Evolutionary conservation across 1,140 invertebrate genomes (phyloP).

Genomic region (Zophobas atratus): DNA sequence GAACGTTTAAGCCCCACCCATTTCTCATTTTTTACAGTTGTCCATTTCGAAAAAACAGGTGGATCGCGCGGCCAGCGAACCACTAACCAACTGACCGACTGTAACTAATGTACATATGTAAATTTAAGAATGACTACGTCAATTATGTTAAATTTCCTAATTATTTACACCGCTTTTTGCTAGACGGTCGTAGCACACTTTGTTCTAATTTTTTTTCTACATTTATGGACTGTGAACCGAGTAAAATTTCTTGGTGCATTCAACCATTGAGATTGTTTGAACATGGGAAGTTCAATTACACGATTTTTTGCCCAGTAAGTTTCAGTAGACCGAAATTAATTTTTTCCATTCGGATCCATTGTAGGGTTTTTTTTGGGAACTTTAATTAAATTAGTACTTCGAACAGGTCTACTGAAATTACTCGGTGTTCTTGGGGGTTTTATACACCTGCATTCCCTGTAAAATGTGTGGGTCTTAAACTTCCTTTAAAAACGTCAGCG

Average conservation of each 20-base stretch:
- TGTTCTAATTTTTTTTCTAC: conserved; percentile 32
- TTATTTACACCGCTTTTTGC: conserved; percentile 51
- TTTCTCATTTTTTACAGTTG: conserved; percentile 56
- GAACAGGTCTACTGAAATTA: conserved; percentile 35
- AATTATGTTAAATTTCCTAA: conserved; percentile 51
- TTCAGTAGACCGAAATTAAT: conserved; percentile 34
- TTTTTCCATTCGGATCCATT: conserved; percentile 36
- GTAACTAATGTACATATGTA: conserved; percentile 53
- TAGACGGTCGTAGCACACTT: conserved; percentile 34
- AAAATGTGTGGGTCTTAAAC: conserved; percentile 15
- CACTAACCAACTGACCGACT: conserved; percentile 36
- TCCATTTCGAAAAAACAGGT: conserved; percentile 45
- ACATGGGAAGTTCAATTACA: conserved; percentile 46
- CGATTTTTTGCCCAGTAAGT: conserved; percentile 40
- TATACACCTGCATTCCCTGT: conserved; percentile 24
- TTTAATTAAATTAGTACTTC: conserved; percentile 43
- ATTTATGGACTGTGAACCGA: conserved; percentile 39
- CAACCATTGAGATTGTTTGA: conserved; percentile 44
- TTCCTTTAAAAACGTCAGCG: background rate
- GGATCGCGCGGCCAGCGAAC: conserved; percentile 10
- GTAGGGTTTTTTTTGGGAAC: conserved; percentile 22
- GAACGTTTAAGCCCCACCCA: conserved; percentile 57
- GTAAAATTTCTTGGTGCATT: conserved; percentile 36
- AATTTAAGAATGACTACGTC: conserved; percentile 48
- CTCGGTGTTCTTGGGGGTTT: background rate